These are phyloP conservation scores for Coluber constrictor DNA, from an alignment of 2,797 vertebrate genomes.

Conservation along the genomic window DNA sequence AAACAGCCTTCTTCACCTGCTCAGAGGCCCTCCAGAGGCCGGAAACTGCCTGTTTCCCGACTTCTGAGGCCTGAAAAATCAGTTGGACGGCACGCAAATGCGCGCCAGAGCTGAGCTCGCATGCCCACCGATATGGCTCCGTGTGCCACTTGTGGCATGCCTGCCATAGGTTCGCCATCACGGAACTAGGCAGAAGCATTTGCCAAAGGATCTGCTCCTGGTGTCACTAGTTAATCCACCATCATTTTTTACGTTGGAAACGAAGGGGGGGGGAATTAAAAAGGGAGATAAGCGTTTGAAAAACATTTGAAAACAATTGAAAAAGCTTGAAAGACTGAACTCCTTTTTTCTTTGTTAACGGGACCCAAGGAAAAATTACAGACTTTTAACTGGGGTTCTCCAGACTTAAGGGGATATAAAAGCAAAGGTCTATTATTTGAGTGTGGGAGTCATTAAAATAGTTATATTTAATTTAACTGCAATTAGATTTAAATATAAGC, in stretches of 20 bases:
- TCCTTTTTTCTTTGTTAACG: neutral
- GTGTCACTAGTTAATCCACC: neutral
- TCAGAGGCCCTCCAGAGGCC: too few relatives aligned
- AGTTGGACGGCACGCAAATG: too few relatives aligned
- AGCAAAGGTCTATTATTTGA: neutral
- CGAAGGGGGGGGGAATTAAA: rapidly evolving
- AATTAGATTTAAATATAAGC: neutral
- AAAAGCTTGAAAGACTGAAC: neutral
- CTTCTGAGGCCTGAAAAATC: too few relatives aligned
- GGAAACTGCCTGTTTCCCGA: too few relatives aligned
- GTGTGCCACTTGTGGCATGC: too few relatives aligned
- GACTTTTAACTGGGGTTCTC: neutral
- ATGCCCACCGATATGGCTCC: too few relatives aligned
- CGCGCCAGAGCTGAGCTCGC: too few relatives aligned
- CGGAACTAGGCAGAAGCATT: neutral
- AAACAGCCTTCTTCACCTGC: too few relatives aligned
- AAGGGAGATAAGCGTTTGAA: neutral
- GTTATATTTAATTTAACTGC: neutral
- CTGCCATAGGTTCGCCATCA: too few relatives aligned
- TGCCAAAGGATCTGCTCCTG: neutral
- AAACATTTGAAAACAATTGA: neutral
- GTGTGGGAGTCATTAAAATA: neutral
- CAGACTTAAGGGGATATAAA: neutral
- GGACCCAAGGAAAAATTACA: neutral
- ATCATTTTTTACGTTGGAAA: neutral